Conservation (phyloP, 2,888 invertebrate species). For the Cheilosia vulpina region DNA sequence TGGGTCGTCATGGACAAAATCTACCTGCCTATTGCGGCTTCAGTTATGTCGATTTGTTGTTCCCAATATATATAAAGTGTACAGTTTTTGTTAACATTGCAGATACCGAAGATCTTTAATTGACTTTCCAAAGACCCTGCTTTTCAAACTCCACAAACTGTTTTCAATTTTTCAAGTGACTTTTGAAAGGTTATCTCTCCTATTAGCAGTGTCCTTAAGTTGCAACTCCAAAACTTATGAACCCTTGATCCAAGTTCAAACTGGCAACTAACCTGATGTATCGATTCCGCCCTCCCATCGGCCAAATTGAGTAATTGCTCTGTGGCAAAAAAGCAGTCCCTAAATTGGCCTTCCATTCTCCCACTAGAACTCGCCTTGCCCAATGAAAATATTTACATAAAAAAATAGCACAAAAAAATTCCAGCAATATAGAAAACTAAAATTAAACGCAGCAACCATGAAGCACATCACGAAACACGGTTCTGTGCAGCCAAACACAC, state of each 20-base stretch:
- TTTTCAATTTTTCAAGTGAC: too few relatives aligned
- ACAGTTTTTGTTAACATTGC: too few relatives aligned
- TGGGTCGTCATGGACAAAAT: too few relatives aligned
- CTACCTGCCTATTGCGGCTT: too few relatives aligned
- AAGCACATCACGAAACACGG: slow-evolving; percentile 42
- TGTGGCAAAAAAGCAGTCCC: background rate
- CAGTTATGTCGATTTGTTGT: too few relatives aligned
- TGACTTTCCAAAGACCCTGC: too few relatives aligned
- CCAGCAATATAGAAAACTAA: slow-evolving; percentile 40
- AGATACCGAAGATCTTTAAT: too few relatives aligned
- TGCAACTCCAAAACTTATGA: background rate
- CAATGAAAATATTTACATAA: slow-evolving; percentile 34
- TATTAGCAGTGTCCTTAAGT: background rate
- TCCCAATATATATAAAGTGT: too few relatives aligned
- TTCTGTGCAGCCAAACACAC: slow-evolving; percentile 8
- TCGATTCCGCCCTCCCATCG: background rate
- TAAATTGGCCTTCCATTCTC: slow-evolving; percentile 5
- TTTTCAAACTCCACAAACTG: too few relatives aligned
- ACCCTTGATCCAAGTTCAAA: background rate
- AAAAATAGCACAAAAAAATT: background rate
- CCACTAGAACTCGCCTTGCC: too few relatives aligned
- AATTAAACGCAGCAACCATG: slow-evolving; percentile 70
- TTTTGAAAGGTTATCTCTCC: too few relatives aligned
- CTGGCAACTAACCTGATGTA: background rate
- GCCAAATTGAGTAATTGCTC: slow-evolving; percentile 27